Base-by-base conservation (phyloP, 2,888 invertebrate genomes). In the Xanthorhoe spadicearia region DNA sequence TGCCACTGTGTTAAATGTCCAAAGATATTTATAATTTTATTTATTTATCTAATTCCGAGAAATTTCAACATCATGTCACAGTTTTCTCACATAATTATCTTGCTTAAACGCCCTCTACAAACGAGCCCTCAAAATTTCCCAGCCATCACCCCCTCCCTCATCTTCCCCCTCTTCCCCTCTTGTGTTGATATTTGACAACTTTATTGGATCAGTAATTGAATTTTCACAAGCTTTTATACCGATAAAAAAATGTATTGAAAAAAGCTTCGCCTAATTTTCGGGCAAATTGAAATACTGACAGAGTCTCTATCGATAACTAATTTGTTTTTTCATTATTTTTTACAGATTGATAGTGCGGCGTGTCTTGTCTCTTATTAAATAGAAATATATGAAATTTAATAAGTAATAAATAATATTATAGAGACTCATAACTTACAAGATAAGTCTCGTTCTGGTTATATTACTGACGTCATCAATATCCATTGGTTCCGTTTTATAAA, bases 191-290 rank as follows among this genome's bases (percentile, higher is more conserved):
- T 87, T 87, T 88, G 87, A 88, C 86, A 86, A 85, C 79, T 85
- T 88, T 86, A 88, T 88, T 86, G 87, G 84, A 80, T 79, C 83
- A 78, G 83, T 88, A 88, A 87, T 87, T 87, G 84, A 87, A 87
- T 86, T 86, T 86, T 82, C 82, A 81, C 78, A 82, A 82, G 85
- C 83, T 82, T 84, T 83, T 83, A 81, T 84, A 83, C 74, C 79
- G 79, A 83, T 81, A 83, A 84, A 85, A 84, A 82, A 81, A 78
- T 80, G 80, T 83, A 81, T 83, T 80, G 80, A 77, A 75, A 71
- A 70, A 68, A 68, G 66, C 70, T 66, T 59, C 68, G 72, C 59
- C 73, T 76, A 77, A 75, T 76, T 78, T 75, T 69, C 60, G 15
- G 9, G 50, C 52, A 77, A 79, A 75, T 74, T 74, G 72, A 70